Evolutionary conservation across 2,888 invertebrate genomes (phyloP).

Genomic region (Acleris emargana): DNA sequence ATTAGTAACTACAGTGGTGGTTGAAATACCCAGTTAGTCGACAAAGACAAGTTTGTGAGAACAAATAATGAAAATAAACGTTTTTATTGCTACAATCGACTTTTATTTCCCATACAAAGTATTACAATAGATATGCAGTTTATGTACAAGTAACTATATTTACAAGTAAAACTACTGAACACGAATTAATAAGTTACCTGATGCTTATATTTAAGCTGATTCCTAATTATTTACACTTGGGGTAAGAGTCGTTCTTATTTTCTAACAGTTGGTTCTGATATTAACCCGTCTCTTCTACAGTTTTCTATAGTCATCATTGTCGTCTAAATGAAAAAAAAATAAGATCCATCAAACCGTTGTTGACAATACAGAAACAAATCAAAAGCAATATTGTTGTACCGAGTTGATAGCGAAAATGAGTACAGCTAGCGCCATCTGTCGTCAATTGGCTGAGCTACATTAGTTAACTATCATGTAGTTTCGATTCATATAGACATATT

Average conservation of each 20-base stretch:
- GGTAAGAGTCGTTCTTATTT: not conserved
- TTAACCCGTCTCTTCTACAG: too few relatives aligned
- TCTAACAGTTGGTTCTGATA: not conserved
- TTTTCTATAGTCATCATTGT: too few relatives aligned
- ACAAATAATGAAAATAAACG: conserved; percentile 61
- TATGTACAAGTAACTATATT: conserved; percentile 51
- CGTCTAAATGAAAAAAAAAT: too few relatives aligned
- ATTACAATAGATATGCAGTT: conserved; percentile 69
- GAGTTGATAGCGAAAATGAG: too few relatives aligned
- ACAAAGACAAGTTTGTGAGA: conserved; percentile 14
- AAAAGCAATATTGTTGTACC: too few relatives aligned
- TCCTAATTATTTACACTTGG: conserved; percentile 46
- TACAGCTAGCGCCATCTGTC: too few relatives aligned
- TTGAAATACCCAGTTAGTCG: conserved; percentile 20
- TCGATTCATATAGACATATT: too few relatives aligned
- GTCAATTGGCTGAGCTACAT: too few relatives aligned
- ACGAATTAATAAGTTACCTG: conserved; percentile 51
- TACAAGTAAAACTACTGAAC: conserved; percentile 64
- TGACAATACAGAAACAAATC: too few relatives aligned
- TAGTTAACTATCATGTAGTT: too few relatives aligned
- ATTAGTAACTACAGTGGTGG: not conserved
- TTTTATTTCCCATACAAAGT: conserved; percentile 68
- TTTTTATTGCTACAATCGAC: conserved; percentile 75
- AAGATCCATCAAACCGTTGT: too few relatives aligned
- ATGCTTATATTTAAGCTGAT: conserved; percentile 63